Percentiles rank a stretch among this genome's conserved stretches.
These are phyloP conservation scores for Neomorphus geoffroyi DNA, from an alignment of 2,797 vertebrate species.

Conservation along the genomic window DNA sequence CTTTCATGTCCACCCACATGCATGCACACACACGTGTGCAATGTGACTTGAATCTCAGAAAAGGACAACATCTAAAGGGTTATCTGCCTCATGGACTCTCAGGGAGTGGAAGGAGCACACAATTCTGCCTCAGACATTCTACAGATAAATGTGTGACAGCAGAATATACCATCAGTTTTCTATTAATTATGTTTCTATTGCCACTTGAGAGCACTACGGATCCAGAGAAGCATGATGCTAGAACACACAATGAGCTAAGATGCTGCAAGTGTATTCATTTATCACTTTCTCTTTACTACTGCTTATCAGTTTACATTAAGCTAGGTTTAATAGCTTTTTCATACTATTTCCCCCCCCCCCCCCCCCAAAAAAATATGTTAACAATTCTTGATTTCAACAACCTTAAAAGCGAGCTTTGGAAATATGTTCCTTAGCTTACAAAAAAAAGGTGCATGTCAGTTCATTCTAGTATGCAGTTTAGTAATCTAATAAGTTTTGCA, in stretches of 20 bases:
- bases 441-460: neutral
- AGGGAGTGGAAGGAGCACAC: accelerated
- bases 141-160: neutral
- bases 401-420: neutral
- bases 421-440: neutral
- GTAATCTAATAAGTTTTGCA: neutral
- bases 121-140: neutral
- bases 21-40: accelerated
- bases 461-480: neutral
- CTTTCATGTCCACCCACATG: accelerated
- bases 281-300: neutral
- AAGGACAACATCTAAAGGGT: accelerated
- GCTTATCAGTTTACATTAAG: neutral
- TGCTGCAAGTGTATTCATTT: neutral
- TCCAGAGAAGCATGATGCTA: neutral
- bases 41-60: neutral
- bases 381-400: neutral
- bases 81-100: neutral
- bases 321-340: neutral
- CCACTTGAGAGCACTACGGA: neutral
- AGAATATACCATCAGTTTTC: neutral
- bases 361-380: neutral
- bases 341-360: no score
- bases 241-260: neutral
- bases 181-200: neutral